Evolutionary conservation across 2,113 vertebrate genomes (phyloP).

Genomic region (Pollimyrus isidori): DNA sequence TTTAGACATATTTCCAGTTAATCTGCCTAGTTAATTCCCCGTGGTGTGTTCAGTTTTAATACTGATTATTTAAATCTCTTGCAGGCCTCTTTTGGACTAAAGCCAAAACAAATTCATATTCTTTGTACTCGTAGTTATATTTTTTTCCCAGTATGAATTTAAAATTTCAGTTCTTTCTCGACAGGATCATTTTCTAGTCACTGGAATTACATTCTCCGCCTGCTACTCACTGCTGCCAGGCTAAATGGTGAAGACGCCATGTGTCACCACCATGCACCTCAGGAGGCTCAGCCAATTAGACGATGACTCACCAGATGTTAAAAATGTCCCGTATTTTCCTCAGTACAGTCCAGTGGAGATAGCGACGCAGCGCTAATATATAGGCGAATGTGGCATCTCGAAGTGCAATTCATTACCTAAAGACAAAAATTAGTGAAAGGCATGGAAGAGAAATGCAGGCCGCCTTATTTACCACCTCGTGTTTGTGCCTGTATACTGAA

Average conservation of each 20-base stretch:
- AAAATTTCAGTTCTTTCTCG: not conserved
- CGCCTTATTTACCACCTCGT: too few relatives aligned
- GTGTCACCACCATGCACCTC: not conserved
- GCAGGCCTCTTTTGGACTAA: not conserved
- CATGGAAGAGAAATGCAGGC: not conserved
- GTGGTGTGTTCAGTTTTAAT: not conserved
- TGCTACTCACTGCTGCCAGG: not conserved
- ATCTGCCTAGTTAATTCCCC: not conserved
- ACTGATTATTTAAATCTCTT: not conserved
- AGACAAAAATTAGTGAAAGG: not conserved
- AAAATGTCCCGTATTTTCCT: not conserved
- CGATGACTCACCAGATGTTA: not conserved
- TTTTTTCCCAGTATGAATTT: not conserved
- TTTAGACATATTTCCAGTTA: not conserved
- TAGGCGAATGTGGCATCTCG: not conserved
- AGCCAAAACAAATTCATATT: not conserved
- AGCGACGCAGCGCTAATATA: not conserved
- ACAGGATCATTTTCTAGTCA: not conserved
- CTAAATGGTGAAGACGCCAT: not conserved
- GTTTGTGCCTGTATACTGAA: too few relatives aligned
- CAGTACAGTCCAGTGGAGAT: not conserved
- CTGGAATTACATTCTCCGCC: not conserved
- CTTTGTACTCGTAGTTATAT: not conserved
- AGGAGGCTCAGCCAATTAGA: not conserved
- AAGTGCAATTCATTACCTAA: not conserved